Percentiles rank a stretch among this genome's conserved stretches.
Conservation (phyloP, 1,140 invertebrate genomes). For the Glomeris maerens region DNA sequence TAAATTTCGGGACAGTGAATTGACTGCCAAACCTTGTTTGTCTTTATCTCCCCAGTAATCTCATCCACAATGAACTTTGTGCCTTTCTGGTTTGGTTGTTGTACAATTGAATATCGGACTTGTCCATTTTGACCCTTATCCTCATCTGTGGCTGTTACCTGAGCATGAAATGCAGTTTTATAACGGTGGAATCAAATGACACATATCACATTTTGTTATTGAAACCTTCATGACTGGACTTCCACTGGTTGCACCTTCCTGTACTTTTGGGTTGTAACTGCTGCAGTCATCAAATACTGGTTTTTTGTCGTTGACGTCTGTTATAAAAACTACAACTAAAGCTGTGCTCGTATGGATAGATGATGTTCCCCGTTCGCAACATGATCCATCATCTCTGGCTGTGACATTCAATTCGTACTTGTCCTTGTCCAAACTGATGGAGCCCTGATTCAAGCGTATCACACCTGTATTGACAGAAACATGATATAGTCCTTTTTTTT, state of each 20-base stretch:
- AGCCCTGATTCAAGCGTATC: constrained; percentile 68
- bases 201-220: too few species aligned
- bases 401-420: constrained; percentile 91
- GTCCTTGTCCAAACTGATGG: constrained; percentile 57
- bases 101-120: constrained; percentile 87
- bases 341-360: constrained; percentile 83
- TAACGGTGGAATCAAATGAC: too few species aligned
- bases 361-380: constrained; percentile 67
- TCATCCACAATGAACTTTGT: constrained; percentile 90
- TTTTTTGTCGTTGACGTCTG: constrained; percentile 90
- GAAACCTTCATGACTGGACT: constrained; percentile 70
- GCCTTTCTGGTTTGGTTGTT: constrained; percentile 90
- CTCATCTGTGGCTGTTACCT: constrained; percentile 79
- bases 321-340: constrained; percentile 91
- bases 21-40: constrained; percentile 55
- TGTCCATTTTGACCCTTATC: constrained; percentile 79
- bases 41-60: constrained; percentile 82
- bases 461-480: constrained; percentile 38
- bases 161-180: constrained; percentile 13
- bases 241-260: constrained; percentile 80
- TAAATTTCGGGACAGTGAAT: too few species aligned
- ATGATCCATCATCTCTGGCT: constrained; percentile 82
- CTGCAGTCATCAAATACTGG: constrained; percentile 84
- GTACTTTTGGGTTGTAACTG: constrained; percentile 79
- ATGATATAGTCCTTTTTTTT: not conserved